A percentile compares a stretch with the other conserved stretches of the same genome.
phyloP scores from a whole-genome alignment of 2,888 invertebrate genomes.

The Ormyrus thymus region DNA sequence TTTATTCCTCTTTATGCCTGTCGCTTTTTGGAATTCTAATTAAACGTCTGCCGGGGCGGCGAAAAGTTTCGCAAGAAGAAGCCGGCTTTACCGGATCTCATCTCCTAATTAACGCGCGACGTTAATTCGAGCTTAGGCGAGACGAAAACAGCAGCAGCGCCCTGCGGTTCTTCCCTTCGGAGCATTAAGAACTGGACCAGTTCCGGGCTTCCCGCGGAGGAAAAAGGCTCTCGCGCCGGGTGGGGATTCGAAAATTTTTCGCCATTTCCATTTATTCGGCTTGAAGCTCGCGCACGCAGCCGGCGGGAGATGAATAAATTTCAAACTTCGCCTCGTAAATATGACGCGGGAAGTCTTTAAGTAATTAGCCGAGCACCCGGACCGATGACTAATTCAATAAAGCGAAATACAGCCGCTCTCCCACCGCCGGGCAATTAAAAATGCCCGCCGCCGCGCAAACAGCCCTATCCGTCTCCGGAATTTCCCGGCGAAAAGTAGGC shows the following conservation, averaged over 20 bases:
- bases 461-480: too few species aligned
- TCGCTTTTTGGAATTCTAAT: too few species aligned
- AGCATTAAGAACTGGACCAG: conserved; percentile 15
- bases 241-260: conserved; percentile 14
- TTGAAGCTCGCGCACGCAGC: not conserved
- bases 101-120: conserved; percentile 46
- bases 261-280: conserved; percentile 4
- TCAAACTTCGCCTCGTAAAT: not conserved
- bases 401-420: not conserved
- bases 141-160: conserved; percentile 4
- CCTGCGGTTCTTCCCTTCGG: conserved; percentile 2
- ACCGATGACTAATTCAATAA: not conserved
- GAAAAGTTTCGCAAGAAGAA: not conserved
- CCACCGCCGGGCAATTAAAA: too few species aligned
- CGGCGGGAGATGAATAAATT: not conserved
- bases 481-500: not conserved
- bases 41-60: too few species aligned
- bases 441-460: too few species aligned
- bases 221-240: not conserved
- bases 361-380: not conserved
- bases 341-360: not conserved
- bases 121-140: conserved; percentile 31
- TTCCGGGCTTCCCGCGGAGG: not conserved
- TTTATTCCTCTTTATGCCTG: too few species aligned
- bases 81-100: conserved; percentile 17